Base-by-base conservation (phyloP, 2,888 invertebrate species). In the Acanthococcus lagerstroemiae region DNA sequence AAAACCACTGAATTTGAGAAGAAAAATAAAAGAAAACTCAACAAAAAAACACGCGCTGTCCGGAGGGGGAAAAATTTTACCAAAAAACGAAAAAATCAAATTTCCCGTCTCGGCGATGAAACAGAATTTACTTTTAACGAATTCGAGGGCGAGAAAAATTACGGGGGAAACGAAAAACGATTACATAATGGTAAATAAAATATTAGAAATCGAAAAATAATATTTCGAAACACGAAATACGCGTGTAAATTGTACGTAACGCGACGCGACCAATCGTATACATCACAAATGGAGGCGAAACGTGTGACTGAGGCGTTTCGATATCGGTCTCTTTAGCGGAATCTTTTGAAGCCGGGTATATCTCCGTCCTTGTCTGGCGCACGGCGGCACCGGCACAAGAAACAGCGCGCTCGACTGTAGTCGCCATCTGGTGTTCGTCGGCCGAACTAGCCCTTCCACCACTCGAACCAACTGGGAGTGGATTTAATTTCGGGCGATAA, bases 281-380 rank as follows among this genome's bases (percentile, higher is more conserved):
- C 63, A 63, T 52, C 37, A 63, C 63, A 50, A 30, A 52, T 30
- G 50, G 63, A 63, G 37, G 21, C 54, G 63, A 52, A 63, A 63
- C 63, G 63, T 63, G 63, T 52, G 63, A 63, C 63, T 63, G 15
- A 63, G 63, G 63, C 63, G 63, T 63, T 63, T 63, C 52, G 58
- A 58, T 63, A 61, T 61, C 61, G 50, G 61, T 50, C 61, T 48
- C 63, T 52, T 27, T 44, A 37, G 54, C 63, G 54, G 50, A 52
- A 52, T 44, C n/a, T 44, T 52, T 63, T 30, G 52, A 52, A 52
- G 63, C 63, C 52, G 63, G 52, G 52, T 15, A 27, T 52, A 52
- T 63, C 30, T 25, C 27, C 52, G 27, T 52, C 63, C 26, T 37
- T 52, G 63, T 52, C 63, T 58, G 26, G 26, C 58, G n/a, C 44